phyloP scores from a whole-genome alignment of 2,888 invertebrate genomes.

The Drosophila acutilabella region DNA sequence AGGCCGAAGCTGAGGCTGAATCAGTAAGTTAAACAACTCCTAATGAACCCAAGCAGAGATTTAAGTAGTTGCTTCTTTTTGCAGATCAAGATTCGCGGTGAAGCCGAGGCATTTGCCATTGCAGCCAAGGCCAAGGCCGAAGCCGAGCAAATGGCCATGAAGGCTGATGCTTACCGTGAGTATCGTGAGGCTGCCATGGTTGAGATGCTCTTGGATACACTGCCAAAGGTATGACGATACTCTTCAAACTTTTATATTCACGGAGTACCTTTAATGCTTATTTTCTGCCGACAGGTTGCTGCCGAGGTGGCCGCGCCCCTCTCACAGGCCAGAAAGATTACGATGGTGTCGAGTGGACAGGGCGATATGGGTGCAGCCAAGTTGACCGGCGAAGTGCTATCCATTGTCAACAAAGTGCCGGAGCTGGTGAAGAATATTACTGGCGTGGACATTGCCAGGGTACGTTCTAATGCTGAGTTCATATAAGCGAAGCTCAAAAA shows the following conservation, averaged over 20 bases:
- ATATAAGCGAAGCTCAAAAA: constrained; percentile 75
- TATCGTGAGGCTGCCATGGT: constrained; percentile 98
- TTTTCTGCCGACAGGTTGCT: constrained; percentile 89
- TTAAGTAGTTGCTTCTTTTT: neutral
- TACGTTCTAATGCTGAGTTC: constrained; percentile 86
- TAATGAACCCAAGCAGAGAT: neutral
- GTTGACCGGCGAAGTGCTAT: constrained; percentile 96
- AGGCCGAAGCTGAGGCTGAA: constrained; percentile 98
- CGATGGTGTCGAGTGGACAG: constrained; percentile 97
- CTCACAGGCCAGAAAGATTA: constrained; percentile 97
- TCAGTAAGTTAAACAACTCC: constrained; percentile 86
- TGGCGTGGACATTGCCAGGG: constrained; percentile 96
- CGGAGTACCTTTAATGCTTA: neutral
- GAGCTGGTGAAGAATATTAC: constrained; percentile 95
- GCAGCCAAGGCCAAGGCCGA: constrained; percentile 98
- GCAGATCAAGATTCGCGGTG: constrained; percentile 90
- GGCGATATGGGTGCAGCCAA: constrained; percentile 97
- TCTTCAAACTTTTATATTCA: neutral
- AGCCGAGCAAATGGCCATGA: constrained; percentile 98
- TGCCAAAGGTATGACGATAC: constrained; percentile 92
- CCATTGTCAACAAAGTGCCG: constrained; percentile 96
- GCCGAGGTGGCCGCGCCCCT: constrained; percentile 98
- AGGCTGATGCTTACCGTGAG: constrained; percentile 98
- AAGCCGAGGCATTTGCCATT: constrained; percentile 96
- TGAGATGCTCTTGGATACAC: constrained; percentile 97